Conservation (phyloP, 2,113 vertebrate genomes). For the Thymallus thymallus region DNA sequence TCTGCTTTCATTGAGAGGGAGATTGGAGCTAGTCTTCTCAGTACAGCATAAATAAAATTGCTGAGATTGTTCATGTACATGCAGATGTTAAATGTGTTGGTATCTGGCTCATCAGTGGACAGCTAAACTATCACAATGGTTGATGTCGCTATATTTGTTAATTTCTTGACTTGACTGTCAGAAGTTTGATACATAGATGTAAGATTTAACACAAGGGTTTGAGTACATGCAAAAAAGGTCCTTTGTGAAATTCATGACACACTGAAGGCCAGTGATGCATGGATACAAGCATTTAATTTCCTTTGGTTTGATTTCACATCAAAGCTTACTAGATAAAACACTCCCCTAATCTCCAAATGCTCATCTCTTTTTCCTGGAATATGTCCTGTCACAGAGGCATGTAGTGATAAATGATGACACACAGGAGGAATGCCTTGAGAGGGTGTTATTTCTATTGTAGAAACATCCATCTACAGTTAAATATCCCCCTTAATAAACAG, state of each 20-base stretch:
- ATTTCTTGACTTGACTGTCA: no score
- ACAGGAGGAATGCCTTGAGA: conserved; percentile 40
- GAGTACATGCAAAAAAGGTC: neutral
- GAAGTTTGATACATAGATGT: neutral
- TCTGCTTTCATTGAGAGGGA: no score
- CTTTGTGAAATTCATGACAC: neutral
- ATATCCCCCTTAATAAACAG: conserved; percentile 51
- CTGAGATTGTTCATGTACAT: no score
- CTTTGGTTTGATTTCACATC: conserved; percentile 24
- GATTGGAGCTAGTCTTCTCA: no score
- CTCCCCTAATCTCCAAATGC: conserved; percentile 33
- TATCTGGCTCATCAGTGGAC: no score
- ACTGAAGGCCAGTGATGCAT: neutral
- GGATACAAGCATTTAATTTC: conserved; percentile 14
- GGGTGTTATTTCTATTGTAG: conserved; percentile 43
- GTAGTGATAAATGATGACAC: conserved; percentile 48
- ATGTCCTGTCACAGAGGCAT: conserved; percentile 33
- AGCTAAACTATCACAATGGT: no score
- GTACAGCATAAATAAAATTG: no score
- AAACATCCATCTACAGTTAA: conserved; percentile 51
- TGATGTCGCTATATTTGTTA: no score
- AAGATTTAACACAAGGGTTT: neutral
- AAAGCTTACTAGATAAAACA: conserved; percentile 21
- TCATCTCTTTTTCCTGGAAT: conserved; percentile 48
- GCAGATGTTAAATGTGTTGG: no score